Conservation (phyloP, 2,797 vertebrate genomes). For the Enteromius unitaeniatus region DNA sequence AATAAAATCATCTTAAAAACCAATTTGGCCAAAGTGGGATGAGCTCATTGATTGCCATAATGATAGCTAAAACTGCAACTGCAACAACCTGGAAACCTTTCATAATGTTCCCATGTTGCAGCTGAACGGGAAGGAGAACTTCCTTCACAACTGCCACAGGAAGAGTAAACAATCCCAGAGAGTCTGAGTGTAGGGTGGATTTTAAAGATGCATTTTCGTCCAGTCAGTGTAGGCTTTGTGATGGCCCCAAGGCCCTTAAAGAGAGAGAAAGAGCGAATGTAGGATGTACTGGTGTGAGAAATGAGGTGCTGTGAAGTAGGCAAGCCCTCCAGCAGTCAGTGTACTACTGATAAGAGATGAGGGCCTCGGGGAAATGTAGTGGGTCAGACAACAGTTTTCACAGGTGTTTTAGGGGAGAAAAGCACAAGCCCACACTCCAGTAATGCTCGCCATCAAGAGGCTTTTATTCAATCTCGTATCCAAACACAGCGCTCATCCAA, state of each 20-base stretch:
- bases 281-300: constrained; percentile 53
- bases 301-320: constrained; percentile 57
- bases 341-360: constrained; percentile 41
- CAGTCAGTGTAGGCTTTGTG: constrained; percentile 36
- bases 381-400: constrained; percentile 46
- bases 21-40: neutral
- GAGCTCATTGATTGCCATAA: neutral
- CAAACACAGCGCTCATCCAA: constrained; percentile 1
- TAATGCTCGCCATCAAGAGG: constrained; percentile 5
- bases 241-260: constrained; percentile 42
- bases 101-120: constrained; percentile 3
- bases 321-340: constrained; percentile 54
- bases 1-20: neutral
- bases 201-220: constrained; percentile 46
- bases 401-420: constrained; percentile 39
- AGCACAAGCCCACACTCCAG: constrained; percentile 17
- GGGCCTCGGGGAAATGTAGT: constrained; percentile 46
- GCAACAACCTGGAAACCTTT: constrained; percentile 13
- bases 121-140: constrained; percentile 13
- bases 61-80: neutral
- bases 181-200: constrained; percentile 17
- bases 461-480: constrained; percentile 31
- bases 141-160: constrained; percentile 26
- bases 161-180: constrained; percentile 35
- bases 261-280: constrained; percentile 36